These are phyloP conservation scores for Macrostomum cliftonense DNA, from an alignment of 2,888 invertebrate genomes.

Conservation along the genomic window DNA sequence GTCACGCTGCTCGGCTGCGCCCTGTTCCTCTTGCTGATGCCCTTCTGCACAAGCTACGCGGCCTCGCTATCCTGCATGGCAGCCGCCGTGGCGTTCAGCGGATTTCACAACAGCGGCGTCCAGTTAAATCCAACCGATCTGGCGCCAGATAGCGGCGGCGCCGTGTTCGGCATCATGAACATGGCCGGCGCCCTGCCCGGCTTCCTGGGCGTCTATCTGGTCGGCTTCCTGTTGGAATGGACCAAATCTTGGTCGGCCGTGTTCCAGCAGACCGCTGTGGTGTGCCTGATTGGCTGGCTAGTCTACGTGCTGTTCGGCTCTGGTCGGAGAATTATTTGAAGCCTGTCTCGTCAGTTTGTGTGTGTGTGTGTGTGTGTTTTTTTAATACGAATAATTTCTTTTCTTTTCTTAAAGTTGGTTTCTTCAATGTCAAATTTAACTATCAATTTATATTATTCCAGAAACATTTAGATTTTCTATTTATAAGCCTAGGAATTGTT, in stretches of 20 bases:
- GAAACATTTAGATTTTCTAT: too few relatives aligned
- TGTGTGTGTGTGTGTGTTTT: too few relatives aligned
- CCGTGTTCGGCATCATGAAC: conserved; percentile 53
- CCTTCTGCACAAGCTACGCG: conserved; percentile 35
- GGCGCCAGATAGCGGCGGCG: conserved; percentile 52
- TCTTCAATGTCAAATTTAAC: too few relatives aligned
- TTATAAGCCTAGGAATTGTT: too few relatives aligned
- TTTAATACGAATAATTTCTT: too few relatives aligned
- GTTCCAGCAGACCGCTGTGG: conserved; percentile 47
- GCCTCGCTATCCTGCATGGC: conserved; percentile 42
- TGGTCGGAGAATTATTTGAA: conserved; percentile 32
- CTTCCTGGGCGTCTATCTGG: conserved; percentile 50
- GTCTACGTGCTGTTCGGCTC: conserved; percentile 43
- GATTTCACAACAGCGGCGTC: conserved; percentile 53
- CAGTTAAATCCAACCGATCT: conserved; percentile 54
- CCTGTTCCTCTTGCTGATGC: conserved; percentile 35
- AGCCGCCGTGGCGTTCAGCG: conserved; percentile 45
- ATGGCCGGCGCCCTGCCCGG: conserved; percentile 52
- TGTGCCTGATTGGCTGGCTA: conserved; percentile 47
- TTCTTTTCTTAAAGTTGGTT: too few relatives aligned
- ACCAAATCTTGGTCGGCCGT: conserved; percentile 52
- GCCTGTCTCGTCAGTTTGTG: not conserved
- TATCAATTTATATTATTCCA: too few relatives aligned
- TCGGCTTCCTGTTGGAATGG: conserved; percentile 49
- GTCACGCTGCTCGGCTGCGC: conserved; percentile 37